A percentile compares a stretch with the other conserved stretches of the same genome.
Conservation (phyloP, 2,888 invertebrate species). For the Campoplex nolae region DNA sequence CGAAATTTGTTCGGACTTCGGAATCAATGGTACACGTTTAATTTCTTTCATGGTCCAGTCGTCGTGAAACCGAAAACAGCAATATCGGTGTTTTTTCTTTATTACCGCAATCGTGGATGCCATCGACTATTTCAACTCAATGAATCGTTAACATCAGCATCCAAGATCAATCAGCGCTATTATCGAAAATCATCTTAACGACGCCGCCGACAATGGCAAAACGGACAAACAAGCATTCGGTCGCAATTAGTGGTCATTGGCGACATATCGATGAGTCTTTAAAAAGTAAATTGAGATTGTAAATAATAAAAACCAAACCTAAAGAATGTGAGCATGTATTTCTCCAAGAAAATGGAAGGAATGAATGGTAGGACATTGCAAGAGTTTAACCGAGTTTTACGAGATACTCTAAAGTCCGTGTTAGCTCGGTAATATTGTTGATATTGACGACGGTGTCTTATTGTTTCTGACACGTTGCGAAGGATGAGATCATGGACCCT, state of each 20-base stretch:
- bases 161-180: slow-evolving; percentile 10
- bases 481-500: slow-evolving; percentile 22
- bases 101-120: slow-evolving; percentile 3
- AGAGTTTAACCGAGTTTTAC: slow-evolving; percentile 12
- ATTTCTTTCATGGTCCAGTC: not conserved
- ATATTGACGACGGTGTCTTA: slow-evolving; percentile 46
- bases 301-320: slow-evolving; percentile 23
- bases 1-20: slow-evolving; percentile 50
- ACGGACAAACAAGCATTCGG: slow-evolving; percentile 7
- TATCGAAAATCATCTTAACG: slow-evolving; percentile 2
- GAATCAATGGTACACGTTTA: not conserved
- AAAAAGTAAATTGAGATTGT: slow-evolving; percentile 36
- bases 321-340: slow-evolving; percentile 21
- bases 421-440: slow-evolving; percentile 47
- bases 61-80: not conserved
- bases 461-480: slow-evolving; percentile 7
- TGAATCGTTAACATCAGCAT: slow-evolving; percentile 3
- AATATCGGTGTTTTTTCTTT: slow-evolving; percentile 3
- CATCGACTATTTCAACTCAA: not conserved
- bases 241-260: slow-evolving; percentile 29
- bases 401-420: slow-evolving; percentile 36
- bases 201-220: slow-evolving; percentile 23
- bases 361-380: slow-evolving; percentile 36
- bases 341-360: slow-evolving; percentile 11
- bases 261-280: slow-evolving; percentile 37